Percentiles rank a stretch among this genome's conserved stretches.
Conservation (phyloP, 2,888 invertebrate genomes). For the Flexamia atlantica region DNA sequence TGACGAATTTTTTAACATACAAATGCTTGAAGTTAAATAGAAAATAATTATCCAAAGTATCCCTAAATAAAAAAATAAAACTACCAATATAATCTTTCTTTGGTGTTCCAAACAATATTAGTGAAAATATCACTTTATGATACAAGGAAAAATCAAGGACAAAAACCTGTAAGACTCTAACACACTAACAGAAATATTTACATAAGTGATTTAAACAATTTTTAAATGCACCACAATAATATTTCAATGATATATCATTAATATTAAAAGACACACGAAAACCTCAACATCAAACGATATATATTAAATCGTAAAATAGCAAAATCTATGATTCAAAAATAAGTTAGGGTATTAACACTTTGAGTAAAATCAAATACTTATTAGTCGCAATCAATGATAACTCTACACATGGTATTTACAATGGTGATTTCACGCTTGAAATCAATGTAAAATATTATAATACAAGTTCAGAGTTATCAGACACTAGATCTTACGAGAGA, state of each 20-base stretch:
- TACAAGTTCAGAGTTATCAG: slow-evolving; percentile 42
- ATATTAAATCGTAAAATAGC: not conserved
- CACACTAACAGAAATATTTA: slow-evolving; percentile 38
- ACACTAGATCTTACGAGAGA: slow-evolving; percentile 41
- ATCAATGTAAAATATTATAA: slow-evolving; percentile 40
- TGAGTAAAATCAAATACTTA: slow-evolving; percentile 24
- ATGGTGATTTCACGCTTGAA: slow-evolving; percentile 38
- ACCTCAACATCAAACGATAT: slow-evolving; percentile 34
- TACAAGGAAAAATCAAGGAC: slow-evolving; percentile 1
- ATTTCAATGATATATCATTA: slow-evolving; percentile 32
- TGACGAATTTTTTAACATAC: not conserved
- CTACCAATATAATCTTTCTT: slow-evolving; percentile 16
- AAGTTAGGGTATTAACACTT: slow-evolving; percentile 11
- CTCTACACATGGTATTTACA: slow-evolving; percentile 34
- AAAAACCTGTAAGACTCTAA: slow-evolving; percentile 28
- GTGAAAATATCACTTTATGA: slow-evolving; percentile 20
- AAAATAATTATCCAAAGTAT: not conserved
- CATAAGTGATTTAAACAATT: slow-evolving; percentile 14
- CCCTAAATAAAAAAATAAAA: slow-evolving; percentile 25
- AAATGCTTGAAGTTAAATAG: not conserved
- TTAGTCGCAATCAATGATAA: slow-evolving; percentile 17
- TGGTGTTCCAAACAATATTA: slow-evolving; percentile 37
- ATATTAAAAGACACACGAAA: slow-evolving; percentile 38
- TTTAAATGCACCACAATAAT: slow-evolving; percentile 30
- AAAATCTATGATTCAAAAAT: slow-evolving; percentile 36